Evolutionary conservation across 2,888 invertebrate species (phyloP).

Genomic region (Sarcophaga carnaria): DNA sequence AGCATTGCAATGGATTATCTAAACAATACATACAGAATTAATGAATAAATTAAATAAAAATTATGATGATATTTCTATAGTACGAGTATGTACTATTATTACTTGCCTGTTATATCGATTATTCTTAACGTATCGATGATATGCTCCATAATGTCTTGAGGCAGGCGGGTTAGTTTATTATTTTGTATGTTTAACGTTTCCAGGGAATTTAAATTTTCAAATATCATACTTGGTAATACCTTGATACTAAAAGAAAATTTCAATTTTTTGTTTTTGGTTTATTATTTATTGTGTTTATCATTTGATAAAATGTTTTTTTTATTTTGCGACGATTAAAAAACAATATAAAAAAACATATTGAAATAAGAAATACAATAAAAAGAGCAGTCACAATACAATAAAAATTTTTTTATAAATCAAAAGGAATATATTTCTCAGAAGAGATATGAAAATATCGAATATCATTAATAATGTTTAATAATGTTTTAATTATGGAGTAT

Average conservation of each 20-base stretch:
- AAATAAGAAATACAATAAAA: too few relatives aligned
- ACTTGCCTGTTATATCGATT: conserved; percentile 93
- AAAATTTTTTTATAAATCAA: too few relatives aligned
- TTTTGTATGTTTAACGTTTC: conserved; percentile 94
- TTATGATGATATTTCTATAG: background rate
- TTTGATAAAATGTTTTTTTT: too few relatives aligned
- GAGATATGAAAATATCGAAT: too few relatives aligned
- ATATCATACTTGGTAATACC: conserved; percentile 90
- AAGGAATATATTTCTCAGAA: too few relatives aligned
- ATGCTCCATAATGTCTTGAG: conserved; percentile 94
- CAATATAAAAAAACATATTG: too few relatives aligned
- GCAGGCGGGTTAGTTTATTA: conserved; percentile 91
- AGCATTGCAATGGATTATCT: conserved; percentile 95
- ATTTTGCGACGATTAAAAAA: too few relatives aligned
- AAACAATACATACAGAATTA: background rate
- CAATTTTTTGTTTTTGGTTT: conserved; percentile 33
- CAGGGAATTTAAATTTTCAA: conserved; percentile 94
- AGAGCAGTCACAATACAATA: too few relatives aligned
- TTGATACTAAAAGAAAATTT: conserved; percentile 86
- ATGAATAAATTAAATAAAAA: background rate
- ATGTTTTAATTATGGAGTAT: too few relatives aligned
- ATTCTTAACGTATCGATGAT: conserved; percentile 92
- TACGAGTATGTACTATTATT: background rate
- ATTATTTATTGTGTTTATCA: too few relatives aligned
- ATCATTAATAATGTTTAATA: too few relatives aligned